Evolutionary conservation across 2,888 invertebrate genomes (phyloP), one percentile per base, ranked within the genome.

Genomic region (Sipha maydis): DNA sequence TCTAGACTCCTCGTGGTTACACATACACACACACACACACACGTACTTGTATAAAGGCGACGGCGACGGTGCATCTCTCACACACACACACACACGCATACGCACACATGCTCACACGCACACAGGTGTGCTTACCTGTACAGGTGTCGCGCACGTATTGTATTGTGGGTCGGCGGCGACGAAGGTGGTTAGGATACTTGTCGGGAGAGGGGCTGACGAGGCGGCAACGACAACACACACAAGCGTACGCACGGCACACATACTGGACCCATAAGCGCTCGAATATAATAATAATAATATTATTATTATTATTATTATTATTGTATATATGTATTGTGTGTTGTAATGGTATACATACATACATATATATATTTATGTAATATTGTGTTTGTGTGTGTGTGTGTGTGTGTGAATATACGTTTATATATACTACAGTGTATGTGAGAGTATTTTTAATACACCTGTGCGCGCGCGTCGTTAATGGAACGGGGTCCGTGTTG

Each of bases 61-160:
- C 83, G 11, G 11, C 41, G 41, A 41, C 11, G 73, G 48, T 41
- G 48, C 41, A 77, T 38, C 56, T 19, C n/a, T n/a, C n/a, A n/a
- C n/a, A n/a, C n/a, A n/a, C n/a, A n/a, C n/a, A n/a, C n/a, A n/a
- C n/a, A n/a, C n/a, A n/a, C n/a, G n/a, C n/a, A n/a, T n/a, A 61
- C 56, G 4, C 17, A 38, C 38, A 34, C 80, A n/a, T 38, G 38
- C 69, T 48, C 67, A 73, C 83, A 9, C 56, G 34, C 21, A 85
- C 85, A 86, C 79, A 80, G 79, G 86, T 73, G 86, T 61, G 34
- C 34, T 86, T 80, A 80, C 61, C 86, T 86, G 86, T 80, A 86
- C 86, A 88, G 86, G 86, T 88, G 86, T 88, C 86, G 80, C 86
- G 80, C 80, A 73, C 69, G 79, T 71, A 88, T 88, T 88, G 73